A percentile compares a stretch with the other conserved stretches of the same genome.
These are phyloP conservation scores for Drosophila pectinifera DNA, from an alignment of 1,140 invertebrate genomes.

Conservation along the genomic window DNA sequence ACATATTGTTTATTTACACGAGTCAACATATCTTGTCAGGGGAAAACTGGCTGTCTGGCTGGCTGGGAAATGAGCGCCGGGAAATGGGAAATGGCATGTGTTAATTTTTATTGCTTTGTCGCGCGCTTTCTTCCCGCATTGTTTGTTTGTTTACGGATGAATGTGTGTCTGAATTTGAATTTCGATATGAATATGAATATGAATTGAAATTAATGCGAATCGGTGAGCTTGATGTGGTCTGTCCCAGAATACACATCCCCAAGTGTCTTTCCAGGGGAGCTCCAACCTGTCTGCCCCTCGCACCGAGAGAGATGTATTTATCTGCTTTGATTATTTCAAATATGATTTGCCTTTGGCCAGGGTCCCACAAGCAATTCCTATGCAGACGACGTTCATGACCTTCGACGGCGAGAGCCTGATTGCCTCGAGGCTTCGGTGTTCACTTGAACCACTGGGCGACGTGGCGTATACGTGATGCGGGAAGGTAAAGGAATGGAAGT, in stretches of 20 bases:
- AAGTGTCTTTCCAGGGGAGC: constrained; percentile 30
- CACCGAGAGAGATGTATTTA: constrained; percentile 26
- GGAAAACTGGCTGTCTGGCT: constrained; percentile 5
- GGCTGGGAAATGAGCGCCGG: constrained; percentile 12
- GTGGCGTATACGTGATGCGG: constrained; percentile 30
- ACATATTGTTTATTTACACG: constrained; percentile 60
- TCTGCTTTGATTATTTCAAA: constrained; percentile 64
- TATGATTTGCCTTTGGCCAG: constrained; percentile 40
- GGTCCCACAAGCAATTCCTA: constrained; percentile 35
- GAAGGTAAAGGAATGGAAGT: not conserved
- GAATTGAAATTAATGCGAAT: constrained; percentile 20
- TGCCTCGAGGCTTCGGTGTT: constrained; percentile 15
- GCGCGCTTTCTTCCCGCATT: constrained; percentile 26
- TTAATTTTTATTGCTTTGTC: constrained; percentile 73
- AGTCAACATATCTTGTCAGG: constrained; percentile 31
- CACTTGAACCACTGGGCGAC: constrained; percentile 12
- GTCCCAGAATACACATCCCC: constrained; percentile 42
- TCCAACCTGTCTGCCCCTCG: constrained; percentile 11
- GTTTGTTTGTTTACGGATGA: constrained; percentile 64
- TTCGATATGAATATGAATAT: constrained; percentile 30
- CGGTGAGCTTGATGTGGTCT: constrained; percentile 62
- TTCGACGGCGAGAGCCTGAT: constrained; percentile 17
- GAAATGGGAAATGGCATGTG: constrained; percentile 47
- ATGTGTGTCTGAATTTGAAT: constrained; percentile 23
- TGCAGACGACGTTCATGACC: constrained; percentile 31